Evolutionary conservation across 2,888 invertebrate genomes (phyloP), one percentile per base, ranked within the genome.

Genomic region (Drosophila testacea): DNA sequence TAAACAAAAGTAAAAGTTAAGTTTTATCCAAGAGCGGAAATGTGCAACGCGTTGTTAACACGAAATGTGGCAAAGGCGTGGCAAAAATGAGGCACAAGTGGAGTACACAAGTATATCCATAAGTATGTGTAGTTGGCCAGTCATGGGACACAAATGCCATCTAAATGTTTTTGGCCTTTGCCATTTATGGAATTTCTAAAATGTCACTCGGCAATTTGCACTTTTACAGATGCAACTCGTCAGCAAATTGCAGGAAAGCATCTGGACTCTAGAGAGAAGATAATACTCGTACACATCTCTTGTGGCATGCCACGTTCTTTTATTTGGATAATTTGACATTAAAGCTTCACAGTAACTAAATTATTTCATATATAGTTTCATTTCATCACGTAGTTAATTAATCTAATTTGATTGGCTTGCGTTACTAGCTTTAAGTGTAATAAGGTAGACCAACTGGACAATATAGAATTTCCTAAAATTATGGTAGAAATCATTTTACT

Each of bases 1-100:
- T 88, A 83, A 83, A 83, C 86, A 83, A 83, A 83, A 82, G 88
- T 83, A 83, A 80, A 83, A 83, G 75, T 83, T 85, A 83, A 83
- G 75, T 83, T 88, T 78, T 73, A 72, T 55, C 39, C 78, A 63
- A 65, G 41, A 66, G 70, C 86, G 88, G 88, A 83, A 88, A 85
- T 88, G 79, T 77, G 77, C 80, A 88, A 39, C 69, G 80, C 69
- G 86, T 69, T 71, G 83, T 82, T 84, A 73, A 82, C 81, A 85
- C 72, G 69, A 82, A 82, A 72, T 72, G 82, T 64, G 85, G 88
- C 70, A 70, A 77, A 66, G 64, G 63, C 56, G 30, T 4, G 11
- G 1, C 6, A 30, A 56, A 36, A 13, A 60, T 59, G 56, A 60
- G 52, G 52, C 52, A 56, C 16, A 46, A 48, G 32, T 63, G 41